These are phyloP conservation scores for Corythornis madagascariensis DNA, from an alignment of 2,113 vertebrate genomes.

Conservation along the genomic window DNA sequence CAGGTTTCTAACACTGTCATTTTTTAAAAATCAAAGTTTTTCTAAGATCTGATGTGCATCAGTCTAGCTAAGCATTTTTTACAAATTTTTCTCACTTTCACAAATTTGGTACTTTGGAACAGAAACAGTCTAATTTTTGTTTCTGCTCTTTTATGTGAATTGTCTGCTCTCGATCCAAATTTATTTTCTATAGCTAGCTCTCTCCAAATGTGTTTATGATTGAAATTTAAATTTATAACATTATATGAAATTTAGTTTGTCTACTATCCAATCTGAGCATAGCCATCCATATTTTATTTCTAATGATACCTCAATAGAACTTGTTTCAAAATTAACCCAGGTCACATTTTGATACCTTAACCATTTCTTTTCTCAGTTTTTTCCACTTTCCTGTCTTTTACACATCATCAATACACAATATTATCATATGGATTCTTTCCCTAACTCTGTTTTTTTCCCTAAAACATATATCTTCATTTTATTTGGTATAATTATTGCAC, in stretches of 20 bases:
- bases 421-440: background rate
- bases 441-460: background rate
- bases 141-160: background rate
- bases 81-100: background rate
- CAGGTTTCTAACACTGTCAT: accelerated
- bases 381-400: background rate
- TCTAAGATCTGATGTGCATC: background rate
- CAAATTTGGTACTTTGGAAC: background rate
- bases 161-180: background rate
- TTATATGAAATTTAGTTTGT: background rate
- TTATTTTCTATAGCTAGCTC: background rate
- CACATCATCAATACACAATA: background rate
- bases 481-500: background rate
- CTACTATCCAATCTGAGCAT: background rate
- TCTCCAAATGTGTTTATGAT: background rate
- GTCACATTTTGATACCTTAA: background rate
- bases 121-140: background rate
- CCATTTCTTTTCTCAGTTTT: background rate
- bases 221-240: background rate
- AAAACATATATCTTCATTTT: background rate
- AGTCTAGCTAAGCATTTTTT: background rate
- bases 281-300: background rate
- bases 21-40: background rate
- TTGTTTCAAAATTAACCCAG: background rate
- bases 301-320: background rate